Evolutionary conservation across 92 coral and sea anemone species (phyloP).

Genomic region (Micromussa lordhowensis): DNA sequence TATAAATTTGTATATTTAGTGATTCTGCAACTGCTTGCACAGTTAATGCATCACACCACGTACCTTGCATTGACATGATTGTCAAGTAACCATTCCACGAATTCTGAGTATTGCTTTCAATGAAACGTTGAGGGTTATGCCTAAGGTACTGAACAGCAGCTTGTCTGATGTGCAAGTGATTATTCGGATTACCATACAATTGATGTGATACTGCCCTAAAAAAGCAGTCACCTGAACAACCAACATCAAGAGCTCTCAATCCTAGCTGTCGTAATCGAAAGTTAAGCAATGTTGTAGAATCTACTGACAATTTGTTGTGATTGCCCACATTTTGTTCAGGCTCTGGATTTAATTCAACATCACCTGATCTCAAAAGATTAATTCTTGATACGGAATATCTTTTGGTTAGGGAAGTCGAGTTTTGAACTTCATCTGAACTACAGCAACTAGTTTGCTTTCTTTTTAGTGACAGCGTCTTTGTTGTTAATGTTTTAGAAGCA

Average conservation of each 20-base stretch:
- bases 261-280: conserved; percentile 1
- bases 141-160: conserved; percentile 54
- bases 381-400: too few relatives aligned
- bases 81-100: conserved; percentile 44
- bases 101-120: conserved; percentile 27
- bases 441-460: too few relatives aligned
- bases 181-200: conserved; percentile 51
- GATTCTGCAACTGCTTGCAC: conserved; percentile 51
- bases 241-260: too few relatives aligned
- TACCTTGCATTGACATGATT: conserved; percentile 49
- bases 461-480: too few relatives aligned
- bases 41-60: conserved; percentile 60
- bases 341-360: conserved; percentile 53
- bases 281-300: conserved; percentile 30
- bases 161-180: conserved; percentile 36
- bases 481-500: too few relatives aligned
- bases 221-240: conserved; percentile 53
- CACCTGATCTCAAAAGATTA: conserved; percentile 19
- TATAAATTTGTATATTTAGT: conserved; percentile 23
- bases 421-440: too few relatives aligned
- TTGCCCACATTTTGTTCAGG: not conserved
- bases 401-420: too few relatives aligned
- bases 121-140: conserved; percentile 50
- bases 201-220: conserved; percentile 63
- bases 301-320: conserved; percentile 19